phyloP scores from a whole-genome alignment of 2,113 vertebrate genomes.

The Todiramphus chloris region DNA sequence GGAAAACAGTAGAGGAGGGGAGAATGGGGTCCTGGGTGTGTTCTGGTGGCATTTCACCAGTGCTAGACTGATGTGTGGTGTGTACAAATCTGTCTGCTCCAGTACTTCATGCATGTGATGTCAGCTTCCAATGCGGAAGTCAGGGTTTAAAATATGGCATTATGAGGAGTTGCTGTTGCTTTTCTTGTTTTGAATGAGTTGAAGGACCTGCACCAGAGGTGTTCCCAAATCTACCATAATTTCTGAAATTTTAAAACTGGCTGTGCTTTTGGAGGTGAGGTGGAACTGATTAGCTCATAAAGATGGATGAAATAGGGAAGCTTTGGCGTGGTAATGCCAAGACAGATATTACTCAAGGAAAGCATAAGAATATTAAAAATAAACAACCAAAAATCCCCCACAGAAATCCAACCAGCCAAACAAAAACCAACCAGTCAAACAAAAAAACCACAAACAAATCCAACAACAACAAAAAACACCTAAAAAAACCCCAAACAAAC shows the following conservation, averaged over 20 bases:
- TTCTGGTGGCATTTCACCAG: background rate
- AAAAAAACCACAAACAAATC: no score
- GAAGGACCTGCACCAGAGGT: background rate
- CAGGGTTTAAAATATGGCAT: background rate
- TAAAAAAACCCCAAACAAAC: no score
- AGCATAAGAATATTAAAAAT: background rate
- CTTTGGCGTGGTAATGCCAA: background rate
- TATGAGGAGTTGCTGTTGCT: background rate
- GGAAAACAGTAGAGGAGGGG: background rate
- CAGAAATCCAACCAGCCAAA: no score
- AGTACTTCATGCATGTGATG: background rate
- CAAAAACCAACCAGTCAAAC: no score
- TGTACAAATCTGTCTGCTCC: background rate
- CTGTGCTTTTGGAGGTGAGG: background rate
- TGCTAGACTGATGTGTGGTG: background rate
- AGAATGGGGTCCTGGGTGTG: background rate
- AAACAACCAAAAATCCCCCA: no score
- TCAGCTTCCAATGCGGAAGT: background rate
- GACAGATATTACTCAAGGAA: background rate
- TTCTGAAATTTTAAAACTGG: background rate
- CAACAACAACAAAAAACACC: no score
- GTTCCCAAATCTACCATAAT: background rate
- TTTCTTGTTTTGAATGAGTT: background rate
- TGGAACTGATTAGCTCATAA: background rate
- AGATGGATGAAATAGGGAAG: background rate